Evolutionary conservation across 2,113 vertebrate genomes (phyloP).

Genomic region (Diglossa brunneiventris): DNA sequence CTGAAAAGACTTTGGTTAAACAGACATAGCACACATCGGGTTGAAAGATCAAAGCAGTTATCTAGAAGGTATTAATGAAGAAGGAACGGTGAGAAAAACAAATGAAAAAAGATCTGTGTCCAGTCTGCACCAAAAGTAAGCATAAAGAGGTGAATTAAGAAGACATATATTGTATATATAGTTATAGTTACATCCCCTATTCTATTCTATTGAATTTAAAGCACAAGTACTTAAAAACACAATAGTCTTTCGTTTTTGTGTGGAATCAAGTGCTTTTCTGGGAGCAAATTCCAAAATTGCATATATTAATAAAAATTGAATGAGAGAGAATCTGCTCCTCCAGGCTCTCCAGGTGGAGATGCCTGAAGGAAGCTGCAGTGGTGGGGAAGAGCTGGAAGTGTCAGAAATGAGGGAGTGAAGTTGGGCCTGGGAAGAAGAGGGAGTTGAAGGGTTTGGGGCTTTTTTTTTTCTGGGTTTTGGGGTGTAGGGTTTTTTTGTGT

Average conservation of each 20-base stretch:
- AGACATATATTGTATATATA: neutral
- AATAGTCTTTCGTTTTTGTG: neutral
- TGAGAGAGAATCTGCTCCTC: neutral
- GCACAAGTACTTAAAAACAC: neutral
- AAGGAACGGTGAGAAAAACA: neutral
- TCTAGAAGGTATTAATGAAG: neutral
- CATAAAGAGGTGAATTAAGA: neutral
- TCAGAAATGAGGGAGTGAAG: neutral
- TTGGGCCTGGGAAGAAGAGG: neutral
- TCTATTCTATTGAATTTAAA: neutral
- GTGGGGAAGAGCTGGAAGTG: neutral
- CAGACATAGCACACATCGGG: neutral
- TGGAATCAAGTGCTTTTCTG: neutral
- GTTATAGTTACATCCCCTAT: neutral
- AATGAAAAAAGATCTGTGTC: neutral
- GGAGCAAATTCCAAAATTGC: neutral
- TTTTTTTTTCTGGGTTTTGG: neutral
- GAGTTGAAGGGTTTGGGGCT: fast-evolving
- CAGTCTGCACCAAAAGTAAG: neutral
- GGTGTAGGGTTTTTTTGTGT: fast-evolving
- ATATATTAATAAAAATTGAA: neutral
- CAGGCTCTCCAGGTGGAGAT: neutral
- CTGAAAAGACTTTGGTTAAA: neutral
- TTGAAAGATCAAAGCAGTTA: neutral
- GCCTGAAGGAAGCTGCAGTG: neutral